A percentile compares a stretch with the other conserved stretches of the same genome.
phyloP scores from a whole-genome alignment of 2,113 vertebrate species.

The Furnarius figulus region DNA sequence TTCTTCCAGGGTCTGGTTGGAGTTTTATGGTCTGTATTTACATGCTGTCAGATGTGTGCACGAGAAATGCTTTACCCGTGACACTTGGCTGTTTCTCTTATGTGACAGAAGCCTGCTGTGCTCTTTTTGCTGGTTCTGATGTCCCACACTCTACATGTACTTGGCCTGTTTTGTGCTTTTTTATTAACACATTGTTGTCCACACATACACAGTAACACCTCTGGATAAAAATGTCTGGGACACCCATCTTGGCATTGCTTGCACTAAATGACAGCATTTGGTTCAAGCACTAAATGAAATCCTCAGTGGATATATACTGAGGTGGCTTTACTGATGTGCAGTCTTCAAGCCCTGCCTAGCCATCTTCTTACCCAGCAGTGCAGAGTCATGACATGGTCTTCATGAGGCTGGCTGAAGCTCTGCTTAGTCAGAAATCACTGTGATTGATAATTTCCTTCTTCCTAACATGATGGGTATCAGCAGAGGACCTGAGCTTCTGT shows the following conservation, averaged over 20 bases:
- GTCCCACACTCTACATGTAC: background rate
- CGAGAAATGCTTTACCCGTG: background rate
- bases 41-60: background rate
- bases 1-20: background rate
- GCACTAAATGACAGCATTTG: background rate
- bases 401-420: accelerated
- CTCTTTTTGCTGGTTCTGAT: background rate
- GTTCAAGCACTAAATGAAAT: background rate
- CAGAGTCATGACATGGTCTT: background rate
- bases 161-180: background rate
- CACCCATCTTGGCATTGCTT: background rate
- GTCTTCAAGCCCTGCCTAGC: background rate
- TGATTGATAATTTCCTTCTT: background rate
- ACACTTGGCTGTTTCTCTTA: background rate
- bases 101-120: background rate
- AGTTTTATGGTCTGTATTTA: background rate
- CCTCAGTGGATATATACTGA: background rate
- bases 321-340: background rate
- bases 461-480: background rate
- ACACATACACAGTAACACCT: background rate
- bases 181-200: background rate
- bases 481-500: background rate
- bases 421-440: background rate
- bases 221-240: background rate
- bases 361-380: background rate